A percentile compares a stretch with the other conserved stretches of the same genome.
Evolutionary conservation across 2,888 invertebrate species (phyloP).

Genomic region (Parelbella ahira): DNA sequence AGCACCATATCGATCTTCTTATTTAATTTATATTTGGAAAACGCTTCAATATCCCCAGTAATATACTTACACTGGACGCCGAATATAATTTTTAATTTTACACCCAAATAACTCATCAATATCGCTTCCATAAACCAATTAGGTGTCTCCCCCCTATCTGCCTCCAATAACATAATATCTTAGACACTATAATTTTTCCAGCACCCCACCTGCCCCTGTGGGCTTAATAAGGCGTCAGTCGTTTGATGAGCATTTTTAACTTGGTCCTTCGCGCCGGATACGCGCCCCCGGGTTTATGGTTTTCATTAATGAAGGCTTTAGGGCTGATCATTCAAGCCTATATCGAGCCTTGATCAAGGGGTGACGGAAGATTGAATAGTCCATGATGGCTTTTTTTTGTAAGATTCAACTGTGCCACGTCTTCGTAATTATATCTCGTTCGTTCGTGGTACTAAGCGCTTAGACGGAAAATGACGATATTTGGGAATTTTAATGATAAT

Average conservation of each 20-base stretch:
- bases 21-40: not conserved
- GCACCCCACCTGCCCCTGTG: slow-evolving; percentile 52
- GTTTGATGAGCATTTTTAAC: slow-evolving; percentile 60
- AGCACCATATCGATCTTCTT: no score
- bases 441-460: slow-evolving; percentile 23
- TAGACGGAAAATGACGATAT: slow-evolving; percentile 6
- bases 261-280: slow-evolving; percentile 54
- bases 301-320: slow-evolving; percentile 74
- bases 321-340: slow-evolving; percentile 68
- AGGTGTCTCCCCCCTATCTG: slow-evolving; percentile 28
- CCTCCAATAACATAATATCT: slow-evolving; percentile 54
- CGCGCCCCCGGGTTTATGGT: slow-evolving; percentile 60
- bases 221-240: slow-evolving; percentile 67
- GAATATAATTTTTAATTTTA: slow-evolving; percentile 20
- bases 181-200: slow-evolving; percentile 56
- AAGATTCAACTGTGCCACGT: slow-evolving; percentile 34
- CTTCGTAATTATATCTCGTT: slow-evolving; percentile 32
- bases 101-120: slow-evolving; percentile 29
- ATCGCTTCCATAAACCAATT: slow-evolving; percentile 35
- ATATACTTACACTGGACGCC: no score
- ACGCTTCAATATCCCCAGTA: no score
- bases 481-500: slow-evolving; percentile 16
- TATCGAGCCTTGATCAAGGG: slow-evolving; percentile 56
- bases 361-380: slow-evolving; percentile 41
- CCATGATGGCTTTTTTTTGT: slow-evolving; percentile 40